Conservation (phyloP, 2,888 invertebrate species). For the Dicranocentrus wangi region DNA sequence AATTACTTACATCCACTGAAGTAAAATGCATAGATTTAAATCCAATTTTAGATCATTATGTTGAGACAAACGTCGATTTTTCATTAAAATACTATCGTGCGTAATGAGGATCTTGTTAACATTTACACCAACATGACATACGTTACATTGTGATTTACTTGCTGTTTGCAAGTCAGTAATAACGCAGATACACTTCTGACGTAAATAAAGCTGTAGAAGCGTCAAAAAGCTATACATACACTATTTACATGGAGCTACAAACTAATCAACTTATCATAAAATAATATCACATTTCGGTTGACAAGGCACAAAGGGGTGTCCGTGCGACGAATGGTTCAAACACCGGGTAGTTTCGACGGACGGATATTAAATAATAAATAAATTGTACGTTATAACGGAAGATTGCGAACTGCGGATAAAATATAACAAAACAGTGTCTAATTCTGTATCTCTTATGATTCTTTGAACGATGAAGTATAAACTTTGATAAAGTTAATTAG, state of each 20-base stretch:
- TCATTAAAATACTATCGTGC: no score
- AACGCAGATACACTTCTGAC: no score
- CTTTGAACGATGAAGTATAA: background rate
- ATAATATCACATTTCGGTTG: conserved; percentile 70
- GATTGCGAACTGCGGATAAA: conserved; percentile 30
- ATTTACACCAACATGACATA: no score
- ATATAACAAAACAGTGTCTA: background rate
- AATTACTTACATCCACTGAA: no score
- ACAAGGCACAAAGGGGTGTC: conserved; percentile 67
- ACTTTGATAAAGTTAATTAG: conserved; percentile 3
- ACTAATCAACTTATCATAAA: conserved; percentile 48
- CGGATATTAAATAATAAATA: conserved; percentile 45
- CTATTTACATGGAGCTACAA: conserved; percentile 1
- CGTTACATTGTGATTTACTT: no score
- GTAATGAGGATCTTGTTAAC: no score
- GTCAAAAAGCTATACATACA: conserved; percentile 19
- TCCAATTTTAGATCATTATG: no score
- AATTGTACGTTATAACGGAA: conserved; percentile 45
- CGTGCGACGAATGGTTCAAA: no score
- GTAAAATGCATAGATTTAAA: no score
- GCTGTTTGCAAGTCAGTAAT: no score
- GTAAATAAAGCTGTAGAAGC: background rate
- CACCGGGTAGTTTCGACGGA: conserved; percentile 29
- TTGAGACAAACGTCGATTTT: no score
- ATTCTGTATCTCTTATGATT: no score